phyloP scores from a whole-genome alignment of 2,797 vertebrate species.

The Gallinago nigripennis region DNA sequence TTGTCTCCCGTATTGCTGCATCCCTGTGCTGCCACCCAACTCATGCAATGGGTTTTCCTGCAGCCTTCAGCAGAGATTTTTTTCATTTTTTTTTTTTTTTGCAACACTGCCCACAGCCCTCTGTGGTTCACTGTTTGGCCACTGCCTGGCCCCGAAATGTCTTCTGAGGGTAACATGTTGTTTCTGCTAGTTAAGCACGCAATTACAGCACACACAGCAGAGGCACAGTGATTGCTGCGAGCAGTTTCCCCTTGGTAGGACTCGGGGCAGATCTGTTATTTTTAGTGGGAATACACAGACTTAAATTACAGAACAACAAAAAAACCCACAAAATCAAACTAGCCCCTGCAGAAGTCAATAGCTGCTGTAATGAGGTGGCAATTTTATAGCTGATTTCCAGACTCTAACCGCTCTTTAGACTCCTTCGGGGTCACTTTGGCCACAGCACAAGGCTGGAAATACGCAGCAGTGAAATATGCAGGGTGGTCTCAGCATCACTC shows the following conservation, averaged over 20 bases:
- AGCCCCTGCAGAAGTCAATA: background rate
- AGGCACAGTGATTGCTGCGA: background rate
- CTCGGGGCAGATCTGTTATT: background rate
- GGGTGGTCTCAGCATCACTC: accelerated
- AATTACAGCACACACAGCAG: background rate
- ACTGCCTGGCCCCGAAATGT: background rate
- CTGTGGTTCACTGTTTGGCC: background rate
- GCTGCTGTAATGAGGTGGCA: background rate
- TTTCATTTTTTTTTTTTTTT: too few relatives aligned
- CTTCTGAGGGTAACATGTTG: background rate
- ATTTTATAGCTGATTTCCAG: background rate
- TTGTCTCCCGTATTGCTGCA: background rate
- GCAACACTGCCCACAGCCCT: background rate
- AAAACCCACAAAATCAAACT: background rate
- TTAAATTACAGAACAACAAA: background rate
- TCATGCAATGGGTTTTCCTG: accelerated
- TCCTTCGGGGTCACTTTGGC: background rate
- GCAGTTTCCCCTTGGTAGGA: background rate
- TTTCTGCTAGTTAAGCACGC: background rate
- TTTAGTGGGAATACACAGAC: background rate
- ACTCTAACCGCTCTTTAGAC: background rate
- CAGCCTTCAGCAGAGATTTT: background rate
- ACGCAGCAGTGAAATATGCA: accelerated
- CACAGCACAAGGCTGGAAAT: background rate
- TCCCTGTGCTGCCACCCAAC: background rate